Percentiles rank a stretch among this genome's conserved stretches.
These are phyloP conservation scores for Colaptes auratus DNA, from an alignment of 2,113 vertebrate species.

Conservation along the genomic window DNA sequence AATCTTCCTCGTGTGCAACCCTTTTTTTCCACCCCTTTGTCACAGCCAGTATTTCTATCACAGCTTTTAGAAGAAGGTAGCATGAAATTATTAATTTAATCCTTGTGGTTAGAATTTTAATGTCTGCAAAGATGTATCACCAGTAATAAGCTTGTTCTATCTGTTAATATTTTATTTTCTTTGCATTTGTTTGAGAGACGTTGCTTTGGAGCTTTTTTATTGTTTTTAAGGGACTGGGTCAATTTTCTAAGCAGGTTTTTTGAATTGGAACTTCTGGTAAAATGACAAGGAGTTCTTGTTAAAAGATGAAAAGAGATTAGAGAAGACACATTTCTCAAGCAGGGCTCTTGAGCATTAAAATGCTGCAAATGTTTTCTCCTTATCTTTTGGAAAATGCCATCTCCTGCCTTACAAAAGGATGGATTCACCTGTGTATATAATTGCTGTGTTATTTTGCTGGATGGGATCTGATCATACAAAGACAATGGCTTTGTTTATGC, in stretches of 20 bases:
- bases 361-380: conserved; percentile 7
- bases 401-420: conserved; percentile 1
- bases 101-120: neutral
- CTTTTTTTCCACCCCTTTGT: neutral
- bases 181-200: neutral
- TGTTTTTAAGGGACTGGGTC: neutral
- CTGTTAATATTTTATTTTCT: neutral
- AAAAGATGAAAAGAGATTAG: conserved; percentile 36
- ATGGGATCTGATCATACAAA: conserved; percentile 28
- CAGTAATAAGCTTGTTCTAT: neutral
- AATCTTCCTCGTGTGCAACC: neutral
- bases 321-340: conserved; percentile 16
- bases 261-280: conserved; percentile 2
- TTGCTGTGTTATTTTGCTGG: conserved; percentile 28
- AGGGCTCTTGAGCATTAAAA: conserved; percentile 35
- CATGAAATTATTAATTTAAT: neutral
- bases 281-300: conserved; percentile 1
- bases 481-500: conserved; percentile 49
- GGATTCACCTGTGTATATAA: conserved; percentile 40
- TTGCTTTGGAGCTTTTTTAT: neutral
- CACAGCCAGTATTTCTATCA: neutral
- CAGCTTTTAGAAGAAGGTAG: neutral
- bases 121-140: neutral
- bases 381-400: conserved; percentile 30
- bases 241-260: conserved; percentile 6